Evolutionary conservation across 2,888 invertebrate genomes (phyloP).

Genomic region (Callimorpha dominula): DNA sequence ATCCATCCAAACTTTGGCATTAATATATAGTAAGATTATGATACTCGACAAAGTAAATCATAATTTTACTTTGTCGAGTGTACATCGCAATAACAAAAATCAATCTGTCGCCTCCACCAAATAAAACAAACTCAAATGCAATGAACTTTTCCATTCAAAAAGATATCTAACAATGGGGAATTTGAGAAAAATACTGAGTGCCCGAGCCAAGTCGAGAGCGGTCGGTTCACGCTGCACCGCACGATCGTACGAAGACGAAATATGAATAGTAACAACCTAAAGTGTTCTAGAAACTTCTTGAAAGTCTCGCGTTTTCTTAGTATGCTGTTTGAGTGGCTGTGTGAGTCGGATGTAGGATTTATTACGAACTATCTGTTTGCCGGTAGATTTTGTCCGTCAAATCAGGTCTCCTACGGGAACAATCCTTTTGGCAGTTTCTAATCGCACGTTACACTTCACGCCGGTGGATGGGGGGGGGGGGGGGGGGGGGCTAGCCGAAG

Average conservation of each 20-base stretch:
- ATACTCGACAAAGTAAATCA: too few species aligned
- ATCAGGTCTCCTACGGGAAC: too few species aligned
- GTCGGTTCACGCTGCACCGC: constrained; percentile 27
- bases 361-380: neutral
- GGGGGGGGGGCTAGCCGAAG: too few species aligned
- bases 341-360: constrained; percentile 1
- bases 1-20: too few species aligned
- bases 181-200: constrained; percentile 37
- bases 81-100: neutral
- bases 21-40: too few species aligned
- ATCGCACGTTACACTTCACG: too few species aligned
- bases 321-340: neutral
- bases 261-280: constrained; percentile 33
- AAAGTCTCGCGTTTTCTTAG: constrained; percentile 3
- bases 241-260: constrained; percentile 20
- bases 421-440: too few species aligned
- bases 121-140: constrained; percentile 20
- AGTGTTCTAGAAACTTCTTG: constrained; percentile 7
- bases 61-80: neutral
- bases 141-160: constrained; percentile 33
- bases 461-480: too few species aligned
- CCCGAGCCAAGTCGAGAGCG: constrained; percentile 35
- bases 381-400: too few species aligned
- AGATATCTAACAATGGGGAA: constrained; percentile 36
- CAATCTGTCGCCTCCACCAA: constrained; percentile 5